Conservation (phyloP, 2,888 invertebrate species). For the Amiota minor region DNA sequence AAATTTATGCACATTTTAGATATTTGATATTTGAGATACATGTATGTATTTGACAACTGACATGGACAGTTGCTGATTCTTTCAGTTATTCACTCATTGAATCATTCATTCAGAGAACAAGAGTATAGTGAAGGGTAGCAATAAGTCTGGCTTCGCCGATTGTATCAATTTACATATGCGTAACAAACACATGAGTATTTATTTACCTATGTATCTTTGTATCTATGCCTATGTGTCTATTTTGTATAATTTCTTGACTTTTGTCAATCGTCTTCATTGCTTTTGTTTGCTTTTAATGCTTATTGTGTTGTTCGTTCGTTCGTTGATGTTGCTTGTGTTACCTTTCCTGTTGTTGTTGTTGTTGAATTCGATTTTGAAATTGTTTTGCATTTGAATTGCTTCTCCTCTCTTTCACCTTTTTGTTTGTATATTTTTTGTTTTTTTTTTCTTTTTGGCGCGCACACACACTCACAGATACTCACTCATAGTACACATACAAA, state of each 20-base stretch:
- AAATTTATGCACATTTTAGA: no score
- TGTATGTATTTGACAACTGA: no score
- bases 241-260: conserved; percentile 31
- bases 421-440: conserved; percentile 28
- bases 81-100: no score
- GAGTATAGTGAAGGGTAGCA: background rate
- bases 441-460: background rate
- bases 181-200: conserved; percentile 24
- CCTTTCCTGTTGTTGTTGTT: conserved; percentile 39
- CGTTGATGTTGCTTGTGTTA: conserved; percentile 32
- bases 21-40: no score
- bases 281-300: conserved; percentile 33
- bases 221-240: conserved; percentile 33
- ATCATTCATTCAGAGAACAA: no score
- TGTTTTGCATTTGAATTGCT: conserved; percentile 68
- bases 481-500: conserved; percentile 58
- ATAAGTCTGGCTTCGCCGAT: conserved; percentile 12
- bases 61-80: no score
- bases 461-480: conserved; percentile 40
- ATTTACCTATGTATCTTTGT: conserved; percentile 10
- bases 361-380: conserved; percentile 56
- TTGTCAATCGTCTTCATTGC: conserved; percentile 32
- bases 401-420: conserved; percentile 45
- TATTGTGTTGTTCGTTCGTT: conserved; percentile 39
- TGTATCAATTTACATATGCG: conserved; percentile 14